These are phyloP conservation scores for Callocephalon fimbriatum DNA, from an alignment of 2,113 vertebrate genomes.

Conservation along the genomic window DNA sequence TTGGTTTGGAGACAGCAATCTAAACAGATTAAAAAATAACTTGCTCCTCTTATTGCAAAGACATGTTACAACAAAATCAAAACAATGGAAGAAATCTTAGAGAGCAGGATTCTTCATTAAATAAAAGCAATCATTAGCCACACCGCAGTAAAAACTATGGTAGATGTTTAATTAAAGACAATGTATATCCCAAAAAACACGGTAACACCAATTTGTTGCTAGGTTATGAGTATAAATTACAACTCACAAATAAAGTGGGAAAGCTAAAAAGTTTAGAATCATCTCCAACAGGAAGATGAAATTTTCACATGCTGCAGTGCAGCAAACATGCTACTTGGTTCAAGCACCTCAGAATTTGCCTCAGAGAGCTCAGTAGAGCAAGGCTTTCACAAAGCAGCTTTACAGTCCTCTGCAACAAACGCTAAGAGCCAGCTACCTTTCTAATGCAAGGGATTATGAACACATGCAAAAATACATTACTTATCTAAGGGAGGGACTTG, in stretches of 20 bases:
- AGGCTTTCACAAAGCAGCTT: background rate
- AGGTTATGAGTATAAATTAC: background rate
- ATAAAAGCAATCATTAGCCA: background rate
- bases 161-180: background rate
- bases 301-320: background rate
- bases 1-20: background rate
- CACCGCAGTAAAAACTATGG: background rate
- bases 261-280: background rate
- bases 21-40: background rate
- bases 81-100: background rate
- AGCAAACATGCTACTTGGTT: background rate
- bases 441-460: background rate
- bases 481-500: background rate
- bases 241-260: background rate
- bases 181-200: background rate
- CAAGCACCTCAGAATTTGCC: background rate
- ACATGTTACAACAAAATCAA: background rate
- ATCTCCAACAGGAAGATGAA: background rate
- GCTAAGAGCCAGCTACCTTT: background rate
- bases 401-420: background rate
- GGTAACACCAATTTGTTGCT: background rate
- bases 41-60: background rate
- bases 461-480: background rate
- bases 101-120: background rate
- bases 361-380: background rate